Evolutionary conservation across 2,888 invertebrate species (phyloP), one percentile per base, ranked within the genome.

Genomic region (Drosophila gaucha): DNA sequence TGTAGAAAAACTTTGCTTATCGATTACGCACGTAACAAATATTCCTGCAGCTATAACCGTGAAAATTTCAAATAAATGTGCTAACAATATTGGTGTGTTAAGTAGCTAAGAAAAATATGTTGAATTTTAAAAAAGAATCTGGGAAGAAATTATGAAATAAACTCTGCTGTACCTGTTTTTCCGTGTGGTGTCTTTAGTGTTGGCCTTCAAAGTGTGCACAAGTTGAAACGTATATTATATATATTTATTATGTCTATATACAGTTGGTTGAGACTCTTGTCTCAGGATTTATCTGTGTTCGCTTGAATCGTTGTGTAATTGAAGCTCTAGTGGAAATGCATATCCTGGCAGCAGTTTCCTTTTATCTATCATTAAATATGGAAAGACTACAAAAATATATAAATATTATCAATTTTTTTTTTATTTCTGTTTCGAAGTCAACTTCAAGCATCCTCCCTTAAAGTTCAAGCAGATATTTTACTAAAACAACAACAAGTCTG

Each of bases 21-120:
- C 87, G 82, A 82, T 82, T 82, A 82, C 87, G 87, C 82, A 82
- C 87, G 86, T 85, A 82, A 82, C 87, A 78, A n/a, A n/a, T 30
- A 69, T 44, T 55, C 44, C 20, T 14, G 24, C 20, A 46, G 43
- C 38, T 31, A 62, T 70, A 58, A 14, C 46, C 36, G 49, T 39
- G 46, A 58, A 69, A 33, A 58, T 8, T 67, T 16, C 8, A 12
- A 47, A 50, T 55, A 55, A 67, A 56, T 63, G 51, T 66, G 73
- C 58, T 44, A 64, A 67, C 46, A 35, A 60, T 43, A 50, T 56
- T 71, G 72, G 75, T 39, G 50, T 36, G 35, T 64, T 28, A 55
- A 54, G 39, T 16, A 12, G 12, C 24, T 30, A 0, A 18, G 31
- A 22, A 16, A 8, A n/a, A n/a, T n/a, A n/a, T n/a, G n/a, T n/a